Evolutionary conservation across 2,888 invertebrate species (phyloP).

Genomic region (Eupithecia pulchellata): DNA sequence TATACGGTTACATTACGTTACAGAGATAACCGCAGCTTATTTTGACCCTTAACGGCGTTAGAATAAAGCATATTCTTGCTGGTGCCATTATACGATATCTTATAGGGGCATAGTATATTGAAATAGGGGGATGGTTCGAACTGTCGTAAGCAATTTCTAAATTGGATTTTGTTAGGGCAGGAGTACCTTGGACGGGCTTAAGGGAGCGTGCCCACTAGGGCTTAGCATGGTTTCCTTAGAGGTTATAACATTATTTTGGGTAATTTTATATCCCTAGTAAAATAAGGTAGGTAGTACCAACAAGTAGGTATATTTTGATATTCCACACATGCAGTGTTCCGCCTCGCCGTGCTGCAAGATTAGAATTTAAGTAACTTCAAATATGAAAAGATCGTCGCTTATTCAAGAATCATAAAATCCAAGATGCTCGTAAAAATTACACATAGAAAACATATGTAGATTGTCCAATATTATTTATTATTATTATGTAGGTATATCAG

Average conservation of each 20-base stretch:
- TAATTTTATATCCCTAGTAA: not conserved
- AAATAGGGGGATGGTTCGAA: conserved; percentile 61
- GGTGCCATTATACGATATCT: conserved; percentile 44
- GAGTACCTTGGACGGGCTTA: conserved; percentile 41
- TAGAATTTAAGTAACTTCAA: not conserved
- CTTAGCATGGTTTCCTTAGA: not conserved
- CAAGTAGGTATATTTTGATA: not conserved
- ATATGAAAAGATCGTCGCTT: not conserved
- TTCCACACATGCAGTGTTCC: not conserved
- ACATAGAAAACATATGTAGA: no score
- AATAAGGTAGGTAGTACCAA: not conserved
- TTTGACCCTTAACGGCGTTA: conserved; percentile 46
- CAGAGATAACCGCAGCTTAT: conserved; percentile 26
- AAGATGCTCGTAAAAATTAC: no score
- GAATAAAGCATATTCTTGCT: conserved; percentile 54
- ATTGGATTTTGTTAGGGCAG: conserved; percentile 63
- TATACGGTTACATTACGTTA: not conserved
- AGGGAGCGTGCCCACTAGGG: not conserved
- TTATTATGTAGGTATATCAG: no score
- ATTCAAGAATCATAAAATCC: no score
- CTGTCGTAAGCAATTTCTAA: conserved; percentile 71
- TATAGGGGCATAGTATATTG: conserved; percentile 43
- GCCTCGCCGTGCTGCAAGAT: not conserved
- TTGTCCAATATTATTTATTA: no score
- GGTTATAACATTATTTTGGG: not conserved